A percentile compares a stretch with the other conserved stretches of the same genome.
Evolutionary conservation across 2,113 vertebrate genomes (phyloP).

Genomic region (Burhinus oedicnemus): DNA sequence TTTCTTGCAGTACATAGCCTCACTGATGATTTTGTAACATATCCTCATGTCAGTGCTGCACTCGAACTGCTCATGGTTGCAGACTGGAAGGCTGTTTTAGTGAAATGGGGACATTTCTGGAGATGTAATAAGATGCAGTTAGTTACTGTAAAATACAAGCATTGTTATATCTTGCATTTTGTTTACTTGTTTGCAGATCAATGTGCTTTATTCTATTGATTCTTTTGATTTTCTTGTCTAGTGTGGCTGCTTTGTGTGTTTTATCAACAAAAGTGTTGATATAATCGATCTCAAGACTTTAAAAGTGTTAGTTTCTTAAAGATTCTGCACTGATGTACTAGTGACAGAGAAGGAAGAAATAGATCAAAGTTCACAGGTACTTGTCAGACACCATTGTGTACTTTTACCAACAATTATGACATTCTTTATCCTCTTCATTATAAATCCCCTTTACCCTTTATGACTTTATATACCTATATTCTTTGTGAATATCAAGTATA

Average conservation of each 20-base stretch:
- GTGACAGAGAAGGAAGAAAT: not conserved
- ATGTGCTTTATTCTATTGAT: not conserved
- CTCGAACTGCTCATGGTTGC: accelerated
- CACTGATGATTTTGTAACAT: not conserved
- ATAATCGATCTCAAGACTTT: not conserved
- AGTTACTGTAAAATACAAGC: not conserved
- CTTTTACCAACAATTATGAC: not conserved
- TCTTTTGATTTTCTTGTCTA: not conserved
- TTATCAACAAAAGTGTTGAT: not conserved
- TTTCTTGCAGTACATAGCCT: not conserved
- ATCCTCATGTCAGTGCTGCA: not conserved
- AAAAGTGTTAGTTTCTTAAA: not conserved
- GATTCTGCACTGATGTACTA: not conserved
- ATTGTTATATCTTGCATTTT: not conserved
- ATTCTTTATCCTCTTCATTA: not conserved
- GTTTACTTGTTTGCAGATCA: not conserved
- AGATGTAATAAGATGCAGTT: not conserved
- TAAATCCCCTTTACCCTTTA: not conserved
- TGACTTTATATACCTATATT: not conserved
- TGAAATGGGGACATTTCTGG: not conserved
- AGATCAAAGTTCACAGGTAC: not conserved
- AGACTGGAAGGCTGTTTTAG: not conserved
- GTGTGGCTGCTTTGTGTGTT: not conserved
- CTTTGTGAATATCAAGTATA: not conserved
- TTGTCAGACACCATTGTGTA: not conserved